Evolutionary conservation across 2,797 vertebrate species (phyloP).

Genomic region (Sebastes iracundus): DNA sequence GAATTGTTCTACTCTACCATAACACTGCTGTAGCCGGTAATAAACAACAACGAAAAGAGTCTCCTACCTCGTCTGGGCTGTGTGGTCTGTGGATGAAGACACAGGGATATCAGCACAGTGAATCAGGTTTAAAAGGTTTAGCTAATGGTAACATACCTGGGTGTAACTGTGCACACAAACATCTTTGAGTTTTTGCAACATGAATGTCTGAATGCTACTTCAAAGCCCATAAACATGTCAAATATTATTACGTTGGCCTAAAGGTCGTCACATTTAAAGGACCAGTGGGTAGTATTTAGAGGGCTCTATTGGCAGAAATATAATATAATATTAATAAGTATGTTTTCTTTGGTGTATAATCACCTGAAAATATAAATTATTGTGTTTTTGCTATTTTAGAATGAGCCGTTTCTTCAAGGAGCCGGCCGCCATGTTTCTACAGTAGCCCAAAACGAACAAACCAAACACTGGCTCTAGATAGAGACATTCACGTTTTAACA

Average conservation of each 20-base stretch:
- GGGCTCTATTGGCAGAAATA: too few species aligned
- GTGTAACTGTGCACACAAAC: background rate
- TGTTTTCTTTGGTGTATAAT: too few species aligned
- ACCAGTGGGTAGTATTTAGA: background rate
- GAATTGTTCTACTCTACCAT: background rate
- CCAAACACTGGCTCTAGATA: background rate
- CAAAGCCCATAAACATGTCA: background rate
- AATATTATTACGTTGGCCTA: background rate
- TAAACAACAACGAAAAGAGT: fast-evolving
- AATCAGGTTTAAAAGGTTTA: background rate
- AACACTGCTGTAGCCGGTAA: background rate
- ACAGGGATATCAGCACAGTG: background rate
- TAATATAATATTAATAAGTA: too few species aligned
- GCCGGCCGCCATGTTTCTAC: fast-evolving
- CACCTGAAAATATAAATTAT: too few species aligned
- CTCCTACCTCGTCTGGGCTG: constrained; percentile 86
- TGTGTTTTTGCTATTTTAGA: too few species aligned
- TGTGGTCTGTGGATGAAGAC: constrained; percentile 74
- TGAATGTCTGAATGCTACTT: background rate
- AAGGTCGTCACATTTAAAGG: background rate
- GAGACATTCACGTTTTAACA: fast-evolving
- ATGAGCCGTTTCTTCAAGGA: too few species aligned
- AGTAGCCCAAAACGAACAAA: too few species aligned
- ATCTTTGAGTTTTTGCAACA: background rate
- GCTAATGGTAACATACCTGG: background rate